Evolutionary conservation across 2,888 invertebrate species (phyloP).

Genomic region (Volucella zonaria): DNA sequence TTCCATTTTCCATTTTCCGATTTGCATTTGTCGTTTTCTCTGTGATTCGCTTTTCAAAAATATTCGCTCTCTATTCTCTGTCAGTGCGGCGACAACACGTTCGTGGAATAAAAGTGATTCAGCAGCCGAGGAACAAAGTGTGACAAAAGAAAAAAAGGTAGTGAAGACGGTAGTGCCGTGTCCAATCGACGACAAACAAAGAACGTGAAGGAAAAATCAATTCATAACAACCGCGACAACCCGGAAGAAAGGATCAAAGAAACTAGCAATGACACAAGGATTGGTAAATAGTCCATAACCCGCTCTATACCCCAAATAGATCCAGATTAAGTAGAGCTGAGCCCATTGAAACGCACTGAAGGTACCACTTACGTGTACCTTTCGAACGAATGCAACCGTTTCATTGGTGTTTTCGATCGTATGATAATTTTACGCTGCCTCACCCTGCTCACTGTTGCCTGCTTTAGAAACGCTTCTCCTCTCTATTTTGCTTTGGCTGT

Average conservation of each 20-base stretch:
- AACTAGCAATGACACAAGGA: slow-evolving; percentile 71
- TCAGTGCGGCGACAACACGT: slow-evolving; percentile 1
- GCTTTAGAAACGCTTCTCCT: slow-evolving; percentile 19
- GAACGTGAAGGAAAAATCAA: slow-evolving; percentile 27
- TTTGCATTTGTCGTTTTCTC: slow-evolving; percentile 2
- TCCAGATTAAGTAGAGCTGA: slow-evolving; percentile 7
- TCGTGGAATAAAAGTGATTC: slow-evolving; percentile 38
- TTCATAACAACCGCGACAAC: slow-evolving; percentile 46
- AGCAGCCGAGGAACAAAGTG: slow-evolving; percentile 18
- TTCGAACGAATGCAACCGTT: slow-evolving; percentile 58
- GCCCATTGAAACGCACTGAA: slow-evolving; percentile 17
- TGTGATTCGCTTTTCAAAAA: neutral
- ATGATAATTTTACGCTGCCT: slow-evolving; percentile 60
- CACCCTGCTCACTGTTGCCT: slow-evolving; percentile 10
- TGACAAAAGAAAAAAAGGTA: neutral
- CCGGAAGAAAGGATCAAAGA: slow-evolving; percentile 49
- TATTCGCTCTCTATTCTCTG: slow-evolving; percentile 6
- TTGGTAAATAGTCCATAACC: slow-evolving; percentile 64
- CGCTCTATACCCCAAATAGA: neutral
- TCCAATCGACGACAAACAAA: slow-evolving; percentile 44
- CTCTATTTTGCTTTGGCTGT: slow-evolving; percentile 32
- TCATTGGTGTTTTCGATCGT: slow-evolving; percentile 69
- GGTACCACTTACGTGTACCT: slow-evolving; percentile 68
- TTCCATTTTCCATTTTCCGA: slow-evolving; percentile 19
- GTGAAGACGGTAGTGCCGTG: slow-evolving; percentile 34